Conservation (phyloP, 2,888 invertebrate genomes). For the Dastarcus helophoroides region DNA sequence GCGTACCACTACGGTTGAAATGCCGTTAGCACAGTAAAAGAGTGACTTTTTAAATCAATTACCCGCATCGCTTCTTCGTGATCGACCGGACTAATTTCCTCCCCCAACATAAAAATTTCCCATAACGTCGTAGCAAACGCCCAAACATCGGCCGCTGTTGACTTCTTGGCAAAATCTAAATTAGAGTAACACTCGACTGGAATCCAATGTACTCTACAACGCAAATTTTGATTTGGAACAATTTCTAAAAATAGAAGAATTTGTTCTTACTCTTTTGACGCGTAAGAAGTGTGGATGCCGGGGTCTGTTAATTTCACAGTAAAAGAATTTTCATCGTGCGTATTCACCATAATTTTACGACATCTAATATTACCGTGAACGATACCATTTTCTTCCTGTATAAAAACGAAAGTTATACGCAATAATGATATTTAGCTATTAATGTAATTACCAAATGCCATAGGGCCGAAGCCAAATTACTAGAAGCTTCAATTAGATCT, state of each 20-base stretch:
- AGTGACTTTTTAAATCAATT: slow-evolving; percentile 8
- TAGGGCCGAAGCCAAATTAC: slow-evolving; percentile 70
- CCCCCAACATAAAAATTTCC: slow-evolving; percentile 81
- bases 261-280: slow-evolving; percentile 51
- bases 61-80: slow-evolving; percentile 30
- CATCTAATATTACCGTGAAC: slow-evolving; percentile 81
- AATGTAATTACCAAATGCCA: slow-evolving; percentile 68
- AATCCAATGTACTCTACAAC: slow-evolving; percentile 75
- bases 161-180: slow-evolving; percentile 53
- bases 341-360: slow-evolving; percentile 66
- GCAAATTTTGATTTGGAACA: background rate
- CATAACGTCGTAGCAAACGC: slow-evolving; percentile 85
- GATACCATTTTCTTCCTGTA: slow-evolving; percentile 62
- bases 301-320: slow-evolving; percentile 76
- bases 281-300: slow-evolving; percentile 53
- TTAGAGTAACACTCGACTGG: slow-evolving; percentile 72
- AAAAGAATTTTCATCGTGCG: slow-evolving; percentile 56
- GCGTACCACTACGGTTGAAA: slow-evolving; percentile 45
- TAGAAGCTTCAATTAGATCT: slow-evolving; percentile 72
- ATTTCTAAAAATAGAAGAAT: slow-evolving; percentile 4
- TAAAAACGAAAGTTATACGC: slow-evolving; percentile 4
- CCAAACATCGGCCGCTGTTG: slow-evolving; percentile 74
- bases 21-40: background rate
- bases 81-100: slow-evolving; percentile 24
- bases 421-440: too few species aligned